Conservation (phyloP, 2,113 vertebrate species). For the Erythrocercus mccallii region DNA sequence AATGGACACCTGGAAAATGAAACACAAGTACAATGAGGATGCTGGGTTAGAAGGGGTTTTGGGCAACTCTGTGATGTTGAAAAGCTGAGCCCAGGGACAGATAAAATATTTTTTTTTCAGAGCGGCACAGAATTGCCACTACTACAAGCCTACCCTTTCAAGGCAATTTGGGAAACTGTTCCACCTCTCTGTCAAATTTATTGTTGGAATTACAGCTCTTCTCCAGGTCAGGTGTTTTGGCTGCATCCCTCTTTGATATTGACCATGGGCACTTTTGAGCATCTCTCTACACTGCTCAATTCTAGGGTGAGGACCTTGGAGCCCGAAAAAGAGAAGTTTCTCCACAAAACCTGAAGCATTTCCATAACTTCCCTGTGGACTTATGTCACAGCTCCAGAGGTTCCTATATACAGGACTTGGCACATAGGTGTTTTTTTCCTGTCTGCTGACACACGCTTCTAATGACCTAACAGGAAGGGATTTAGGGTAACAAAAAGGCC, state of each 20-base stretch:
- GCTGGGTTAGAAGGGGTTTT: neutral
- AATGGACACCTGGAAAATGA: neutral
- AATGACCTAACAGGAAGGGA: neutral
- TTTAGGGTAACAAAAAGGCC: neutral
- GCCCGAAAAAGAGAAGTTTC: neutral
- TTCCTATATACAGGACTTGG: neutral
- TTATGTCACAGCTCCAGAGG: neutral
- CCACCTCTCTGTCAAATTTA: neutral
- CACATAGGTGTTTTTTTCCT: neutral
- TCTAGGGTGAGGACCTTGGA: neutral
- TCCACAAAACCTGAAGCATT: neutral
- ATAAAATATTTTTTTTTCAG: neutral
- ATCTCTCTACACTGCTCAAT: neutral
- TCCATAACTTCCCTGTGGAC: neutral
- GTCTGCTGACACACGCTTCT: neutral
- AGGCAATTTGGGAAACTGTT: neutral
- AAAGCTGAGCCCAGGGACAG: neutral
- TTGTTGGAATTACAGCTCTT: neutral
- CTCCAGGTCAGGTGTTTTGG: rapidly evolving
- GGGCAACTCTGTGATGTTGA: neutral
- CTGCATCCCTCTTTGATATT: neutral
- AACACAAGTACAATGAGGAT: neutral
- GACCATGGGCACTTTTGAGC: neutral
- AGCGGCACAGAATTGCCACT: neutral
- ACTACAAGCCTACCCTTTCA: neutral